Evolutionary conservation across 2,113 vertebrate species (phyloP), one percentile per base, ranked within the genome.

Genomic region (Leiothrix lutea): DNA sequence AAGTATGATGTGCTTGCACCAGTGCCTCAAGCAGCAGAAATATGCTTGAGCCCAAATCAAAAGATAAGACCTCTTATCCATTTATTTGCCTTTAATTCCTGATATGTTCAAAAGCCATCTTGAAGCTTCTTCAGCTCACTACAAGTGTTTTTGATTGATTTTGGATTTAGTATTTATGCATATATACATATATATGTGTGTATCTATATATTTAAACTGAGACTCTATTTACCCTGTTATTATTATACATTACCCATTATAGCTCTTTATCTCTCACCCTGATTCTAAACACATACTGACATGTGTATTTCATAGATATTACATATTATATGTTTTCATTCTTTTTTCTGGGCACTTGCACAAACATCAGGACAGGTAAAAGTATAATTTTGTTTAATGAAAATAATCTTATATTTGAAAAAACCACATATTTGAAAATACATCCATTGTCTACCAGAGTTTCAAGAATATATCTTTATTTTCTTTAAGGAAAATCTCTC

Each of bases 401-500:
- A 86, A 51, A 24, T 26, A 53, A 79, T 28, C 8, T 47, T 12
- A 35, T 77, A 81, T 73, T 78, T 87, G 20, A 83, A 75, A 74
- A 72, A 72, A 58, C 14, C 19, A 53, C 2, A 35, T 5, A 33
- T 79, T 35, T 62, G 35, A 45, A 88, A 56, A 45, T 65, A 45
- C 5, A 42, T 53, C 36, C 47, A 64, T 88, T 84, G 3, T 78
- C 47, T 80, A 44, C 8, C 58, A 9, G 44, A 50, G 50, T 81
- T 67, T 61, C 19, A 89, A 80, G n/a, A 47, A 9, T 21, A 57
- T 35, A 51, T 17, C 16, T 48, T 79, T n/a, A 71, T 87, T 95
- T 92, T 86, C 12, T 53, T 84, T 86, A 71, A 81, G 61, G 40
- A 77, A 95, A 85, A 60, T 56, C 3, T 95, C 53, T 88, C 67